These are phyloP conservation scores for Eumeta japonica DNA, from an alignment of 1,140 invertebrate species.

Conservation along the genomic window DNA sequence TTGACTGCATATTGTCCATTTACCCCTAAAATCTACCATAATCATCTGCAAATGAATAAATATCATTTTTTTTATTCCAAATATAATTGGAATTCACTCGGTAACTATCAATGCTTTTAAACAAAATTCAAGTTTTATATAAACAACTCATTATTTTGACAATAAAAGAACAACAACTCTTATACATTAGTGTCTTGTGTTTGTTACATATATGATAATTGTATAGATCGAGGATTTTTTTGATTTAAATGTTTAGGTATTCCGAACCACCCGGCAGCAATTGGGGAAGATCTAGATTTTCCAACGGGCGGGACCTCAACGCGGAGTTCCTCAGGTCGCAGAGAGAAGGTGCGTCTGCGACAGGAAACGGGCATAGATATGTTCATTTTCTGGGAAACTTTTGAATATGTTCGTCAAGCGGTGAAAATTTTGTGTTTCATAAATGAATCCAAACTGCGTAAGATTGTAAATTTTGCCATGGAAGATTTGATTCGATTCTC, in stretches of 20 bases:
- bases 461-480: too few species aligned
- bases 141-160: background rate
- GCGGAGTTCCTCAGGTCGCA: constrained; percentile 44
- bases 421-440: background rate
- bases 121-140: background rate
- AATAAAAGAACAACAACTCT: background rate
- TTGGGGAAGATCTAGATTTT: constrained; percentile 45
- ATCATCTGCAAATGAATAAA: too few species aligned
- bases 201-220: background rate
- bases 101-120: too few species aligned
- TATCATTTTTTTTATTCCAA: too few species aligned
- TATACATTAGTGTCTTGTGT: background rate
- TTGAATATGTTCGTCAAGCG: background rate
- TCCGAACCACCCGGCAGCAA: constrained; percentile 22
- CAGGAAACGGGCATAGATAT: background rate
- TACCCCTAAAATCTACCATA: too few species aligned
- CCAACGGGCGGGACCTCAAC: constrained; percentile 44
- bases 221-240: background rate
- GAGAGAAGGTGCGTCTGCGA: constrained; percentile 27
- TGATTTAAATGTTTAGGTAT: constrained; percentile 28
- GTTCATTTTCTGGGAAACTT: background rate
- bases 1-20: too few species aligned
- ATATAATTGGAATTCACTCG: too few species aligned
- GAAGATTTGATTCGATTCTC: too few species aligned
- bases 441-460: too few species aligned